These are phyloP conservation scores for Hypolimnas misippus DNA, from an alignment of 2,888 invertebrate species.

Conservation along the genomic window DNA sequence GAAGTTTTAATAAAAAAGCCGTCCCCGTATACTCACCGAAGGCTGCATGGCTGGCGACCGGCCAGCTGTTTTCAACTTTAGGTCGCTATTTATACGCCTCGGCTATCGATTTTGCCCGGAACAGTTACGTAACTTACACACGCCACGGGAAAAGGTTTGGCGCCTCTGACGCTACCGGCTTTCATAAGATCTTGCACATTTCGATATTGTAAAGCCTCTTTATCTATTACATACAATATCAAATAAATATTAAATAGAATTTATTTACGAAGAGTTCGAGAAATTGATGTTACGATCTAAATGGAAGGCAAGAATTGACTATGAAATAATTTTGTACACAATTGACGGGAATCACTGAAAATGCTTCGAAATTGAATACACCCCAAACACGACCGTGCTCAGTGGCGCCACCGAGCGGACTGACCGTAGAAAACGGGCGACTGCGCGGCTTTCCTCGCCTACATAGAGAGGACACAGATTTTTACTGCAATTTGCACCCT, in stretches of 20 bases:
- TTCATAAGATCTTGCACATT: slow-evolving; percentile 61
- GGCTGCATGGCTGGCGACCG: slow-evolving; percentile 73
- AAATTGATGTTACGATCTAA: slow-evolving; percentile 30
- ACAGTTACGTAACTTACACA: slow-evolving; percentile 76
- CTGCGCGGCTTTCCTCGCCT: slow-evolving; percentile 64
- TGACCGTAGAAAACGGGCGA: slow-evolving; percentile 60
- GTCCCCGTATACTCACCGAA: slow-evolving; percentile 61
- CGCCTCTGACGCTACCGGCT: slow-evolving; percentile 59
- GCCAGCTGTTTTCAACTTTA: slow-evolving; percentile 79
- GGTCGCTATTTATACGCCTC: slow-evolving; percentile 78
- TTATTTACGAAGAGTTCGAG: slow-evolving; percentile 10
- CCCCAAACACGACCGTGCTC: slow-evolving; percentile 60
- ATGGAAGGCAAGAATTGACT: slow-evolving; percentile 50
- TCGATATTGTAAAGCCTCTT: slow-evolving; percentile 26
- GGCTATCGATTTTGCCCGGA: slow-evolving; percentile 79
- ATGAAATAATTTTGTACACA: slow-evolving; percentile 51
- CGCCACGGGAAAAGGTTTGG: slow-evolving; percentile 63
- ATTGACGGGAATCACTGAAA: slow-evolving; percentile 54
- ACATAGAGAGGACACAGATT: slow-evolving; percentile 45
- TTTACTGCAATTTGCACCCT: slow-evolving; percentile 46
- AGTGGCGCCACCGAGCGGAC: slow-evolving; percentile 74
- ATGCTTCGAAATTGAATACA: slow-evolving; percentile 38
- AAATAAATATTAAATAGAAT: slow-evolving; percentile 2
- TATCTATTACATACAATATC: slow-evolving; percentile 16
- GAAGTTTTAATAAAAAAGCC: background rate